Evolutionary conservation across 2,888 invertebrate species (phyloP), one percentile per base, ranked within the genome.

Genomic region (Allolobophora icterica): DNA sequence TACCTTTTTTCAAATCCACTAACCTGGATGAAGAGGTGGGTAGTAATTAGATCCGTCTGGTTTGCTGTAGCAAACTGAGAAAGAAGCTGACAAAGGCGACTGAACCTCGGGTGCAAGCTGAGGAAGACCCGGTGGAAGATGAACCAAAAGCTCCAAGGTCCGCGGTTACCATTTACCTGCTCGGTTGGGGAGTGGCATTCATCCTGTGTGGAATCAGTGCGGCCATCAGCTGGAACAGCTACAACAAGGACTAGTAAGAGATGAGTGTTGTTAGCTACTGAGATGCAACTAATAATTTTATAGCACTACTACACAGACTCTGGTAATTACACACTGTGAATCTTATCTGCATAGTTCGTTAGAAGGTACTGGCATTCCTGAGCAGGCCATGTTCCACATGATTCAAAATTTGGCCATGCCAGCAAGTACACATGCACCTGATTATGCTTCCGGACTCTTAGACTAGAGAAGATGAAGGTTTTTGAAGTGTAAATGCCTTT

Each of bases 121-220:
- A 15, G 0, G 71, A 71, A n/a, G n/a, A n/a, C n/a, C 71, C 71
- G 71, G 30, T 71, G 71, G 71, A 71, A 71, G 71, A n/a, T 30
- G 71, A 71, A 71, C 71, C 71, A 0, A 71, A 71, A n/a, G 71
- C 71, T 11, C 33, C 90, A 38, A 90, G 84, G 52, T 33, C 71
- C 93, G 97, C 98, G 92, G 95, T 98, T 58, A 97, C 98, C 0
- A 96, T 98, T 92, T 98, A 98, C 95, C 96, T 98, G 90, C 97
- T 98, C 0, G 98, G 98, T 0, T 98, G 98, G 98, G 98, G 98
- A 13, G 97, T 98, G 90, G 97, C 97, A 1, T 96, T 98, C 93
- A 98, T 98, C 35, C 97, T 98, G 0, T 98, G 98, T 94, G 98
- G 98, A 0, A 97, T 98, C 93, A 98, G 98, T 0, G 98, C 98